These are phyloP conservation scores for Spermophilus dauricus DNA, from an alignment of 2,113 vertebrate genomes.

Conservation along the genomic window DNA sequence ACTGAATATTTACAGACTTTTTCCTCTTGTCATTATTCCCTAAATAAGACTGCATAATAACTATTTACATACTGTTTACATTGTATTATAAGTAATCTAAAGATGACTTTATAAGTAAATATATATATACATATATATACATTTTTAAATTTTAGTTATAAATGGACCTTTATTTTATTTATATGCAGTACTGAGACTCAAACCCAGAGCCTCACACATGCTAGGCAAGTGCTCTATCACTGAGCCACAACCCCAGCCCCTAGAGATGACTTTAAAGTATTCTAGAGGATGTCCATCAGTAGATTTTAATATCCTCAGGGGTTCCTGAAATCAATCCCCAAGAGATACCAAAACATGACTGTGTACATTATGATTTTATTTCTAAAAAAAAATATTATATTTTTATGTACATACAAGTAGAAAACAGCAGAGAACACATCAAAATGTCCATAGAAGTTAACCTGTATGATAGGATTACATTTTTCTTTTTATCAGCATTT, in stretches of 20 bases:
- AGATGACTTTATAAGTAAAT: background rate
- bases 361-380: background rate
- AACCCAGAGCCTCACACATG: too few species aligned
- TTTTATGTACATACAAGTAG: background rate
- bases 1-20: background rate
- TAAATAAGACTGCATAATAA: background rate
- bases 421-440: conserved; percentile 1
- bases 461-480: background rate
- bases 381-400: background rate
- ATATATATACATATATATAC: too few species aligned
- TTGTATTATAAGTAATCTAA: background rate
- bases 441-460: background rate
- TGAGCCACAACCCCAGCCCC: too few species aligned
- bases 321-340: background rate
- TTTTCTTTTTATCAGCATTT: conserved; percentile 56
- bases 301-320: background rate
- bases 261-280: too few species aligned
- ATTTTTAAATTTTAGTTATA: too few species aligned
- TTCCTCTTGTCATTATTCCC: background rate
- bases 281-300: background rate
- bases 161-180: too few species aligned
- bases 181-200: too few species aligned
- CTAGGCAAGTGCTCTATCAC: too few species aligned
- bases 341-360: background rate
- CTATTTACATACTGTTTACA: background rate